These are phyloP conservation scores for Dilophus febrilis DNA, from an alignment of 2,888 invertebrate genomes.

Conservation along the genomic window DNA sequence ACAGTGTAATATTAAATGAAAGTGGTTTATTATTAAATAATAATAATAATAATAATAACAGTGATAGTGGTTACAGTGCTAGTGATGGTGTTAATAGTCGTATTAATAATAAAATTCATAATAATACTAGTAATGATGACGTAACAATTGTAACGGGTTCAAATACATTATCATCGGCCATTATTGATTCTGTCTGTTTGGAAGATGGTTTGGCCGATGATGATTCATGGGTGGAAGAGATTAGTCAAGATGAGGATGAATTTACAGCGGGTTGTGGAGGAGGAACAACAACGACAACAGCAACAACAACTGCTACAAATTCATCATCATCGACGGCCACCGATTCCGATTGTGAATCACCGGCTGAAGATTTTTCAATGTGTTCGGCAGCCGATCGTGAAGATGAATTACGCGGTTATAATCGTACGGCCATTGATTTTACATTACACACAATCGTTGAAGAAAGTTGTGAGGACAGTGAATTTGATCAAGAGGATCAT, in stretches of 20 bases:
- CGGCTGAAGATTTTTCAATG: slow-evolving; percentile 45
- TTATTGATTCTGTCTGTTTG: too few species aligned
- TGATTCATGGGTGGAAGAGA: slow-evolving; percentile 83
- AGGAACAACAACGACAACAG: slow-evolving; percentile 13
- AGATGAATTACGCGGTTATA: slow-evolving; percentile 67
- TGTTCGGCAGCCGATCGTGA: slow-evolving; percentile 50
- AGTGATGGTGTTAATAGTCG: slow-evolving; percentile 8
- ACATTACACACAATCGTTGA: slow-evolving; percentile 85
- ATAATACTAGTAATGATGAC: slow-evolving; percentile 21
- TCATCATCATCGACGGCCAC: too few species aligned
- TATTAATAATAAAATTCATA: slow-evolving; percentile 9
- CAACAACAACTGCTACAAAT: slow-evolving; percentile 42
- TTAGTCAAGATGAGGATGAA: slow-evolving; percentile 60
- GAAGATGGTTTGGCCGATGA: slow-evolving; percentile 80
- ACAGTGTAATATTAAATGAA: slow-evolving; percentile 2
- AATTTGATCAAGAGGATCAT: slow-evolving; percentile 42
- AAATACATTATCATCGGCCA: slow-evolving; percentile 50
- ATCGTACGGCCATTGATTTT: slow-evolving; percentile 68
- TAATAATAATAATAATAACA: slow-evolving; percentile 1
- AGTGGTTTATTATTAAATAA: slow-evolving; percentile 1
- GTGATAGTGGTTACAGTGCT: not conserved
- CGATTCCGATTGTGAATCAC: slow-evolving; percentile 36
- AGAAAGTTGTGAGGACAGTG: slow-evolving; percentile 89
- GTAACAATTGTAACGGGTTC: slow-evolving; percentile 53
- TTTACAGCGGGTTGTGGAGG: slow-evolving; percentile 13